phyloP scores from a whole-genome alignment of 2,113 vertebrate genomes.

The Nesoenas mayeri region DNA sequence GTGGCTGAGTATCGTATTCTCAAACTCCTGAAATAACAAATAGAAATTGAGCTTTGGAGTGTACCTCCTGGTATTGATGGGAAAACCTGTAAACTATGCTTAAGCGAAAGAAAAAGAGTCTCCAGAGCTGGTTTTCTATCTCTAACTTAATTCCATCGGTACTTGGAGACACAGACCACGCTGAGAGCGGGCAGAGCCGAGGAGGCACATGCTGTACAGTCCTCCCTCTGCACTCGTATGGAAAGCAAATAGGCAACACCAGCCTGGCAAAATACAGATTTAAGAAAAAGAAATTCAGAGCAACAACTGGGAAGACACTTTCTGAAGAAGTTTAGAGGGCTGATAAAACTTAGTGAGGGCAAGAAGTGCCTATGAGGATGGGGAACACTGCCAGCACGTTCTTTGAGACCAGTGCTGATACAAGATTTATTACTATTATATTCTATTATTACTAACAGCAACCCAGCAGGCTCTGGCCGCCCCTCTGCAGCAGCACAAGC shows the following conservation, averaged over 20 bases:
- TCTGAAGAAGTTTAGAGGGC: neutral
- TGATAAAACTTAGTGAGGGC: neutral
- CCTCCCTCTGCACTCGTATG: neutral
- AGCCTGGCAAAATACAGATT: neutral
- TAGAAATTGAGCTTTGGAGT: neutral
- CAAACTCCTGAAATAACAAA: constrained; percentile 58
- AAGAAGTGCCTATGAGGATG: neutral
- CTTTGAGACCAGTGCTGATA: neutral
- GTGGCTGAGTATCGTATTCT: constrained; percentile 21
- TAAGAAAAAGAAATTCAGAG: neutral
- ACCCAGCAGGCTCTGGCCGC: neutral
- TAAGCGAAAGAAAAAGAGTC: neutral
- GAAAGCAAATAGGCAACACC: neutral
- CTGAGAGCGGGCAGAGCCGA: neutral
- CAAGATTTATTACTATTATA: neutral
- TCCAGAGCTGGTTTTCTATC: neutral
- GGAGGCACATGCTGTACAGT: neutral
- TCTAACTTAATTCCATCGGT: rapidly evolving
- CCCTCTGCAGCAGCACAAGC: neutral
- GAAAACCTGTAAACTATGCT: neutral
- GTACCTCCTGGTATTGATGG: neutral
- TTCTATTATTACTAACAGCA: no score
- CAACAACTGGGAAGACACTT: neutral
- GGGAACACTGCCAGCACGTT: neutral
- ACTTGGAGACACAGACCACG: neutral